Evolutionary conservation across 2,113 vertebrate genomes (phyloP), one percentile per base, ranked within the genome.

Genomic region (Chitala chitala): DNA sequence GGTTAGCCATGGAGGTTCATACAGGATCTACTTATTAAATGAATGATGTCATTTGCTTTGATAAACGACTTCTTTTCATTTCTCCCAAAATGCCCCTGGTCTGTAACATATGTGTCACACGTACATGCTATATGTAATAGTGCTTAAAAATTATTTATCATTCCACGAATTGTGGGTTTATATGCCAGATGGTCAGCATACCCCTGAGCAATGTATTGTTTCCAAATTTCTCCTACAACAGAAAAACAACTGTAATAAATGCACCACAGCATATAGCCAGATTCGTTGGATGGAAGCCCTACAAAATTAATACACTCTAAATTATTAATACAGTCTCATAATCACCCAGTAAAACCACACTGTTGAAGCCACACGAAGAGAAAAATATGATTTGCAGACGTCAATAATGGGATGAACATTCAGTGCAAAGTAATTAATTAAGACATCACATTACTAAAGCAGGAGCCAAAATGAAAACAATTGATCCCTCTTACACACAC

Each of bases 351-450:
- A 79, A 72, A 79, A 82, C 81, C 82, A 66, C 87, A 77, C 78
- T 82, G 75, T 78, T 78, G 77, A 88, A 88, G 77, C 78, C 83
- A 82, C 76, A 85, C 88, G 84, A 85, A 86, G 83, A 84, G 82
- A 82, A 87, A 89, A 90, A 90, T 89, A 90, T 89, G 84, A 79
- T 84, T 89, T 90, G 86, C 89, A 89, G 85, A 85, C 82, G 86
- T 90, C 89, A 86, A 90, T 91, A 89, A 89, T 81, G 82, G 83
- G 77, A 78, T 86, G 85, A 81, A 82, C 85, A 84, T 89, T 85
- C 78, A 79, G 87, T 83, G 78, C 85, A 72, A 82, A 80, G 78
- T 82, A 86, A 91, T 92, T 90, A 87, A 91, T 90, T 84, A 70
- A 33, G 74, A 80, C 82, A 86, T 84, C 83, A 81, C 84, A 80